Evolutionary conservation across 2,888 invertebrate genomes (phyloP).

Genomic region (Osedax frankpressi): DNA sequence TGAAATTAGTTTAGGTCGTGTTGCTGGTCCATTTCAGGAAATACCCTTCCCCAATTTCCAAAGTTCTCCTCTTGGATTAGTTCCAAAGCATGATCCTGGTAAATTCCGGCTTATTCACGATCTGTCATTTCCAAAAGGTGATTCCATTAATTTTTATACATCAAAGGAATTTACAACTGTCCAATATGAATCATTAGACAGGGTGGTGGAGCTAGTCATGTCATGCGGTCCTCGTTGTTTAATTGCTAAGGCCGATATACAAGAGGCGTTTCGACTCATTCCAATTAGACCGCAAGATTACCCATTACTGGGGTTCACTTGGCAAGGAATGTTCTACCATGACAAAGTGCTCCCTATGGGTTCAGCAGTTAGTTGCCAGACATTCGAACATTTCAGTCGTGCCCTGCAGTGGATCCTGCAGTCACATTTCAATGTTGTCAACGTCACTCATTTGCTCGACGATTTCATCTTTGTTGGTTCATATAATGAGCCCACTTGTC

Average conservation of each 20-base stretch:
- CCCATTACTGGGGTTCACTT: not conserved
- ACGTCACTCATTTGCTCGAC: not conserved
- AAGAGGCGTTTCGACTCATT: not conserved
- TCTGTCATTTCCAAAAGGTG: not conserved
- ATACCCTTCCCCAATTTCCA: not conserved
- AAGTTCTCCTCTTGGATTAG: not conserved
- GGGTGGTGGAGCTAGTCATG: not conserved
- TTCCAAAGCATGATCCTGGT: not conserved
- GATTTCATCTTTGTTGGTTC: not conserved
- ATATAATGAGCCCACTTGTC: not conserved
- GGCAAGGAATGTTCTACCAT: not conserved
- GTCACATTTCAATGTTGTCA: not conserved
- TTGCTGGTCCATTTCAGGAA: not conserved
- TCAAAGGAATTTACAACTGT: not conserved
- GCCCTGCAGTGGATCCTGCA: not conserved
- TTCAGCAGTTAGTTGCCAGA: not conserved
- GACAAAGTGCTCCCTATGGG: not conserved
- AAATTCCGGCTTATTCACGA: not conserved
- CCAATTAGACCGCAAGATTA: not conserved
- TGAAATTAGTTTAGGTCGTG: not conserved
- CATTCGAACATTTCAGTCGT: slow-evolving; percentile 2
- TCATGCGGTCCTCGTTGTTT: not conserved
- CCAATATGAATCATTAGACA: not conserved
- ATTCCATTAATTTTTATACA: not conserved
- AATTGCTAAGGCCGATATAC: not conserved